Base-by-base conservation (phyloP, 2,113 vertebrate genomes). In the Nanger granti region DNA sequence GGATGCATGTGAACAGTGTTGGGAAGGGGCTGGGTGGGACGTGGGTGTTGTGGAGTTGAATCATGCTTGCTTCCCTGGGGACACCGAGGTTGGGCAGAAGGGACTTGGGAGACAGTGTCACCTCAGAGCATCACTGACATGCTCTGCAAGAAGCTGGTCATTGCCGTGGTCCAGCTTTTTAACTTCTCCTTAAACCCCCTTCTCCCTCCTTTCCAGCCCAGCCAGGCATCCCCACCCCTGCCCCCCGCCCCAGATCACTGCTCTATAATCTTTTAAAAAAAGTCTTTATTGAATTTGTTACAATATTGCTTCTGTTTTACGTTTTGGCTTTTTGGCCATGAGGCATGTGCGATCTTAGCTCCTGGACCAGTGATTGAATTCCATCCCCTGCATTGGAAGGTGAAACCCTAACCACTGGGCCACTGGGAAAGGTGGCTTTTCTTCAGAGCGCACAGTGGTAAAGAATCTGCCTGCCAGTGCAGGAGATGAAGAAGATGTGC, bases 1-100 rank as follows among this genome's bases (percentile, higher is more conserved):
- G 69, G 52, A 18, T 87, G 80, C 52, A 57, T 76, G 69, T 4
- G 49, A 44, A 92, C 24, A 41, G 37, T 64, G 22, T 80, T n/a
- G 93, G 95, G 90, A 94, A 66, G 64, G 66, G 87, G 92, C 44
- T 84, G 89, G 64, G 73, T 86, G 95, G 91, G 89, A 89, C 47
- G 83, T 96, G 93, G 62, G 24, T 92, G 86, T 95, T 95, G 28
- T 66, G 84, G 80, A 85, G 49, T 64, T 64, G 73, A 96, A 57
- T 92, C 79, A 49, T 34, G 17, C 14, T 92, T 44, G 37, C 41
- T 18, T 92, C 57, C 29, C 18, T 15, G 44, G 85, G 52, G 87
- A 93, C 7, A 11, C 49, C n/a, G 52, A 79, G 26, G 89, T 55
- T 93, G 76, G 87, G 37, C 29, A 79, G n/a, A 73, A 73, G 10